Conservation (phyloP, 2,888 invertebrate genomes). For the Ephialtes manifestator region DNA sequence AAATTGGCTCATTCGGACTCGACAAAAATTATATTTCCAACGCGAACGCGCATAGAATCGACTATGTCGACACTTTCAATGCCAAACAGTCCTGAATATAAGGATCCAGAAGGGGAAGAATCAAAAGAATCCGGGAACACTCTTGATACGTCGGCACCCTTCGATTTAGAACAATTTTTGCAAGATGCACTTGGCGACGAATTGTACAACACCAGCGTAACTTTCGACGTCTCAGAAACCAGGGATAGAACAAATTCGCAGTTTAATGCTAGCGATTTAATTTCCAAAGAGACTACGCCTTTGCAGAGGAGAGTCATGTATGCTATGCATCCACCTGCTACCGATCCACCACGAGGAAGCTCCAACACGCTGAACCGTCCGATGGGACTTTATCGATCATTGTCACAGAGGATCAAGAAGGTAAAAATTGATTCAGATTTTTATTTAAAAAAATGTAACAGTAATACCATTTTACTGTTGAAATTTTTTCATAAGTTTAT, state of each 20-base stretch:
- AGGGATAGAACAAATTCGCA: conserved; percentile 66
- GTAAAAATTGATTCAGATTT: conserved; percentile 36
- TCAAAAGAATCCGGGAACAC: conserved; percentile 14
- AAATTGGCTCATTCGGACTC: conserved; percentile 66
- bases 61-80: conserved; percentile 70
- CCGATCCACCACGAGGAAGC: conserved; percentile 57
- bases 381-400: conserved; percentile 71
- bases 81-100: conserved; percentile 39
- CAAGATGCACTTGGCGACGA: conserved; percentile 76
- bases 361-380: conserved; percentile 70
- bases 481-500: too few species aligned
- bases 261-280: conserved; percentile 69
- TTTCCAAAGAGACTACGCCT: conserved; percentile 72
- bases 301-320: conserved; percentile 41
- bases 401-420: conserved; percentile 75
- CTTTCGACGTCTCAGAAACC: conserved; percentile 57
- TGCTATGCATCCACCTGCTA: conserved; percentile 47
- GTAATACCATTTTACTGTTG: too few species aligned
- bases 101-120: not conserved
- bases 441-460: not conserved
- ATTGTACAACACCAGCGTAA: conserved; percentile 70
- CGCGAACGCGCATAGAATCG: conserved; percentile 61
- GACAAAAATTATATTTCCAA: conserved; percentile 55
- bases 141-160: conserved; percentile 56
- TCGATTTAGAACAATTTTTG: conserved; percentile 75